Percentiles rank a stretch among this genome's conserved stretches.
These are phyloP conservation scores for Cottoperca gobio DNA, from an alignment of 2,797 vertebrate genomes.

Conservation along the genomic window DNA sequence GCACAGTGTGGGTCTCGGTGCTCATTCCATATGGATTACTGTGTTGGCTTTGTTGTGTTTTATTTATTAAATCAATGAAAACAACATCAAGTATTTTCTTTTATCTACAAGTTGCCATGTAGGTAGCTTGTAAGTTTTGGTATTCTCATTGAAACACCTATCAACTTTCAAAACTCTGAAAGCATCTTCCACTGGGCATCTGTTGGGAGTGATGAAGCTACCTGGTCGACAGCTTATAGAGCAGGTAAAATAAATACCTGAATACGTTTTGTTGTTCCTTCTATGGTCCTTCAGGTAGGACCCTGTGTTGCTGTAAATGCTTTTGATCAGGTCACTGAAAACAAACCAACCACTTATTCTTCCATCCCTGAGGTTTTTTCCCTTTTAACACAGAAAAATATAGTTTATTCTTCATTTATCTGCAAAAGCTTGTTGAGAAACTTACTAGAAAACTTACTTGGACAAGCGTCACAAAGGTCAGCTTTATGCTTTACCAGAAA, in stretches of 20 bases:
- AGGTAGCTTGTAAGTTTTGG: no score
- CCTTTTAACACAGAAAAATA: background rate
- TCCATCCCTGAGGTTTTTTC: background rate
- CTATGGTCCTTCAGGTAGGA: background rate
- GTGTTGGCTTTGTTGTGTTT: background rate
- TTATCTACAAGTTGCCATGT: no score
- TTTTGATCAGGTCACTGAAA: background rate
- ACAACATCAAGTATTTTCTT: background rate
- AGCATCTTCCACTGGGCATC: background rate
- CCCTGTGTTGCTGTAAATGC: background rate
- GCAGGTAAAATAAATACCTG: background rate
- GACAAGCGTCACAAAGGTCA: background rate
- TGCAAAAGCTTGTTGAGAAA: background rate
- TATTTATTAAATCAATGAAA: background rate
- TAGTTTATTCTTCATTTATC: background rate
- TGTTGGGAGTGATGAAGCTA: background rate
- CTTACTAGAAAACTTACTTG: background rate
- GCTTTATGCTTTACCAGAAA: background rate
- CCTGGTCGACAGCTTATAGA: background rate
- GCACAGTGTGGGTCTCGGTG: background rate
- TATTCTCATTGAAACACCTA: no score
- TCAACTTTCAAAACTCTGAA: no score
- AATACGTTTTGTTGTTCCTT: background rate
- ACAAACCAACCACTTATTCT: background rate
- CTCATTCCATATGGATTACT: background rate